Evolutionary conservation across 2,888 invertebrate species (phyloP).

Genomic region (Crocallis elinguaria): DNA sequence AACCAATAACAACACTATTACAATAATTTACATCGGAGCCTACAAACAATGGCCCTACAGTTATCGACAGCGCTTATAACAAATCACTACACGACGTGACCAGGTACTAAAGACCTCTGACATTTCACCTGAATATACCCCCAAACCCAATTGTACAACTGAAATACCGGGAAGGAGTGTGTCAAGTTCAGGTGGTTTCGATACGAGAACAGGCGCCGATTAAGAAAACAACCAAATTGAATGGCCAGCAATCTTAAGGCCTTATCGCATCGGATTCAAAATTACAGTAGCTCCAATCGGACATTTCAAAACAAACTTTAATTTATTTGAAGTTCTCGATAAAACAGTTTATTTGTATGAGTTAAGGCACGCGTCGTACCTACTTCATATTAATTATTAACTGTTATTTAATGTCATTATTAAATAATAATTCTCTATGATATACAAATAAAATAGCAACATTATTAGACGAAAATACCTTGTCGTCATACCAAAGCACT

Average conservation of each 20-base stretch:
- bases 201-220: slow-evolving; percentile 65
- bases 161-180: slow-evolving; percentile 35
- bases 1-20: slow-evolving; percentile 52
- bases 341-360: slow-evolving; percentile 29
- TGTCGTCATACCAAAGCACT: background rate
- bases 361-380: slow-evolving; percentile 26
- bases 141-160: slow-evolving; percentile 20
- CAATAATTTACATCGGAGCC: slow-evolving; percentile 61
- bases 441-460: background rate
- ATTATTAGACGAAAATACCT: background rate
- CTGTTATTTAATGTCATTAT: slow-evolving; percentile 14
- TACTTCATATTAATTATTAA: slow-evolving; percentile 25
- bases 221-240: slow-evolving; percentile 72
- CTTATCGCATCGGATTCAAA: slow-evolving; percentile 64
- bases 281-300: slow-evolving; percentile 29
- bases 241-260: slow-evolving; percentile 54
- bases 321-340: slow-evolving; percentile 36
- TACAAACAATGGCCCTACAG: slow-evolving; percentile 70
- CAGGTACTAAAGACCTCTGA: slow-evolving; percentile 52
- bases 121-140: slow-evolving; percentile 43
- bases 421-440: background rate
- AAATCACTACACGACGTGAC: slow-evolving; percentile 61
- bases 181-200: slow-evolving; percentile 44
- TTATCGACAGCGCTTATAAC: slow-evolving; percentile 67
- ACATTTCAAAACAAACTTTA: slow-evolving; percentile 37